Base-by-base conservation (phyloP, 2,113 vertebrate genomes). In the Sorex fumeus region DNA sequence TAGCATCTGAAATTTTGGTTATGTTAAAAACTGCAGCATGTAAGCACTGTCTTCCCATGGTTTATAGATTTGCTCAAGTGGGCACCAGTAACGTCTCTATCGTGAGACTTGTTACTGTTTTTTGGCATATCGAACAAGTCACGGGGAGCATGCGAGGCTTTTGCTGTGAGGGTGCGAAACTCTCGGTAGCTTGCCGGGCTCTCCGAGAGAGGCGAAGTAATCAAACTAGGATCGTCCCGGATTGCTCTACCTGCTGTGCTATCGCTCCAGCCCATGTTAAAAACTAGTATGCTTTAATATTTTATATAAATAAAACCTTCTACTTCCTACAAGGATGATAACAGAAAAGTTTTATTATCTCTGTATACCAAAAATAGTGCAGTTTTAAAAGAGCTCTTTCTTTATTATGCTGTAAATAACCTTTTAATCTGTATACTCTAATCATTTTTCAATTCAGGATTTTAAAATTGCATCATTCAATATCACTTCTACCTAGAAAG, bases 261-360 rank as follows among this genome's bases (percentile, higher is more conserved):
- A n/a, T n/a, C n/a, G n/a, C n/a, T n/a, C n/a, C n/a, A n/a, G n/a
- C n/a, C n/a, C n/a, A 88, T 67, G 19, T 72, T 43, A 72, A 91
- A 80, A 79, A 62, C 21, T 18, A 81, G 3, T 78, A 34, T 89
- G 25, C 76, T 8, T 94, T 71, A 60, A 75, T 85, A 64, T 91
- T 43, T 34, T 84, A 69, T 76, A 9, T 50, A 81, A 64, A 9
- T 60, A 84, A 57, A 13, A 1, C 12, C 67, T 72, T 72, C 21
- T n/a, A 3, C 0, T 0, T 19, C 40, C 23, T 62, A 0, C 6
- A 70, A 27, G 15, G 8, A 87, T 84, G 47, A 23, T 86, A 66
- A 60, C 1, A 77, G 69, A 60, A 18, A 53, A 60, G 30, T 86
- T 93, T 91, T 69, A 82, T 76, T 76, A 83, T 47, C 40, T 47